These are phyloP conservation scores for Xiphophorus couchianus DNA, from an alignment of 2,113 vertebrate species.

Conservation along the genomic window DNA sequence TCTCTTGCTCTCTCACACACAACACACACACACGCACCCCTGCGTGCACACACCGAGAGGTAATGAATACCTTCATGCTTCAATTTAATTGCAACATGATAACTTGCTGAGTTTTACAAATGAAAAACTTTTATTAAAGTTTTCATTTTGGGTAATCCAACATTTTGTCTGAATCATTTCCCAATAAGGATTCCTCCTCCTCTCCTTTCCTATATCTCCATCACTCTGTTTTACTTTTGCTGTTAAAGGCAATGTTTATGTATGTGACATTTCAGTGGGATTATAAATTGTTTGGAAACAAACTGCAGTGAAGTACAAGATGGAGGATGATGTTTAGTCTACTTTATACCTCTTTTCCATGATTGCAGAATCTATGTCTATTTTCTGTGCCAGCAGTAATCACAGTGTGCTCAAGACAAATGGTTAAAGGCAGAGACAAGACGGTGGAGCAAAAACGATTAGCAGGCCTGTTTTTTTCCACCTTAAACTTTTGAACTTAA, in stretches of 20 bases:
- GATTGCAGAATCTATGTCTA: constrained; percentile 27
- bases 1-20: too few species aligned
- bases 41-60: background rate
- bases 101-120: too few species aligned
- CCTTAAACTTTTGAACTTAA: constrained; percentile 19
- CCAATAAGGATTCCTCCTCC: background rate
- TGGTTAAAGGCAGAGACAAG: background rate
- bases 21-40: background rate
- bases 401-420: constrained; percentile 15
- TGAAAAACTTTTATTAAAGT: background rate
- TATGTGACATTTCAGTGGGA: constrained; percentile 28
- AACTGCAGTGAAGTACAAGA: constrained; percentile 34
- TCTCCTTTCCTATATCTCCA: constrained; percentile 4
- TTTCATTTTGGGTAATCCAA: background rate
- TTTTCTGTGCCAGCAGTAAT: constrained; percentile 36
- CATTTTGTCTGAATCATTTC: background rate
- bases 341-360: constrained; percentile 14
- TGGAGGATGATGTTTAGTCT: constrained; percentile 60
- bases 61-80: too few species aligned
- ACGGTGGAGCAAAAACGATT: background rate
- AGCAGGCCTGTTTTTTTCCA: constrained; percentile 17
- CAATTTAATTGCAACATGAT: too few species aligned
- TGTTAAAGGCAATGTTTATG: constrained; percentile 31
- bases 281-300: constrained; percentile 36
- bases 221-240: constrained; percentile 22